Conservation (phyloP, 2,797 vertebrate species). For the Cynopterus sphinx region DNA sequence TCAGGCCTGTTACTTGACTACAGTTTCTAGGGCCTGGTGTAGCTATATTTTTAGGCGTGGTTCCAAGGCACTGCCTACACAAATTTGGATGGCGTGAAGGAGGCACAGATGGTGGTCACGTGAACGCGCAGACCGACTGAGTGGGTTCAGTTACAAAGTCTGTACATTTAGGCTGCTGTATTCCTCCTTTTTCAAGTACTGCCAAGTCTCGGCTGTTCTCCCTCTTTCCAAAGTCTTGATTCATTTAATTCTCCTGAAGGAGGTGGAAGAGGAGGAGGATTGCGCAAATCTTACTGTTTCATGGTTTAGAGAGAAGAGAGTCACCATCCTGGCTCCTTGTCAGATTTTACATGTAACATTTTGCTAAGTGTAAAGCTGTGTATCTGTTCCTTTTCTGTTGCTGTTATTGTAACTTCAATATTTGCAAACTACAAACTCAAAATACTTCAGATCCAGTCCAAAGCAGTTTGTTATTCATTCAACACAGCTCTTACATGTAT, state of each 20-base stretch:
- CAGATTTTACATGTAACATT: constrained; percentile 73
- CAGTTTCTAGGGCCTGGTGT: constrained; percentile 55
- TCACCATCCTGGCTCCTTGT: constrained; percentile 48
- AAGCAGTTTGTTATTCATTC: constrained; percentile 60
- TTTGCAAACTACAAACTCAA: constrained; percentile 80
- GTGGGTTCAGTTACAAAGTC: constrained; percentile 49
- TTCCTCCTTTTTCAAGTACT: constrained; percentile 35
- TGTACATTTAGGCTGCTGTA: constrained; percentile 53
- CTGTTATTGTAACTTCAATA: constrained; percentile 53
- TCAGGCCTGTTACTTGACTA: not conserved
- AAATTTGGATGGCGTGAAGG: constrained; percentile 1
- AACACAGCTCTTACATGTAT: not conserved
- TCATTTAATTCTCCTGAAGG: constrained; percentile 67
- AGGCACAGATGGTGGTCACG: constrained; percentile 78
- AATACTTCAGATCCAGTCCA: constrained; percentile 73
- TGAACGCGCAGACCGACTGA: constrained; percentile 60
- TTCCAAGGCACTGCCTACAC: constrained; percentile 81
- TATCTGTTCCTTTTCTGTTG: constrained; percentile 81
- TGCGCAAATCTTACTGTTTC: not conserved
- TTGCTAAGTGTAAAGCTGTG: constrained; percentile 51
- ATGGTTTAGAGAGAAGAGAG: constrained; percentile 49
- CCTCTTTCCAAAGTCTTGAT: constrained; percentile 60
- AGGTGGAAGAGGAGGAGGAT: not conserved
- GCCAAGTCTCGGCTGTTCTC: constrained; percentile 8
- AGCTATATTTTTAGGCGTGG: constrained; percentile 69